phyloP scores from a whole-genome alignment of 2,888 invertebrate species.

The Oscheius sp. region DNA sequence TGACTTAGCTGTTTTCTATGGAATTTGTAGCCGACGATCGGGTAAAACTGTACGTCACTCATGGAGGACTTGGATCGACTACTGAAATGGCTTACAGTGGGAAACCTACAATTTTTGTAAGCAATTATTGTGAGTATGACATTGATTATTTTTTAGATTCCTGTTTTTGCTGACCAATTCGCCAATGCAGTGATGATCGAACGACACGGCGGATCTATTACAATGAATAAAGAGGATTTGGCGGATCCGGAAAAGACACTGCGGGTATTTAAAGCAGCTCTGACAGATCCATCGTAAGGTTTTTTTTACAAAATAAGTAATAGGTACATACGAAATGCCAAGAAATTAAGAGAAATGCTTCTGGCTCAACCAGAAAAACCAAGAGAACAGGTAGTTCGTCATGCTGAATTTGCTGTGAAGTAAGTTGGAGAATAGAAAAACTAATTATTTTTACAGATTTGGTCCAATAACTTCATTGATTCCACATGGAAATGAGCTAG shows the following conservation, averaged over 20 bases:
- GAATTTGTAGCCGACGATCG: conserved; percentile 33
- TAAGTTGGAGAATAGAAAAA: not conserved
- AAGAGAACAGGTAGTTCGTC: not conserved
- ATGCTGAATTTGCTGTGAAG: conserved; percentile 20
- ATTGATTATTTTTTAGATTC: conserved; percentile 35
- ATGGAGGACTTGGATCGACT: conserved; percentile 41
- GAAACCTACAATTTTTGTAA: conserved; percentile 37
- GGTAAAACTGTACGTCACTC: conserved; percentile 44
- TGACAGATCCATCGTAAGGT: conserved; percentile 40
- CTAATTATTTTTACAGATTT: conserved; percentile 3
- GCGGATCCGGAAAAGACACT: conserved; percentile 12
- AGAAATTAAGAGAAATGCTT: not conserved
- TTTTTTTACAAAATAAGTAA: not conserved
- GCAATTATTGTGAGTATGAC: not conserved
- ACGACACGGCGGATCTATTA: conserved; percentile 36
- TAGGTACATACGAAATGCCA: conserved; percentile 10
- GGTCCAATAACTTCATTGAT: conserved; percentile 5
- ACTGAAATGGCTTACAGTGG: conserved; percentile 44
- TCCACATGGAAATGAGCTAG: not conserved
- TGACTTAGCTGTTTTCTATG: not conserved
- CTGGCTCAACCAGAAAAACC: not conserved
- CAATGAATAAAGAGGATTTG: conserved; percentile 42
- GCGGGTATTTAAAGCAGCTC: conserved; percentile 15
- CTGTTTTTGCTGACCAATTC: conserved; percentile 53
- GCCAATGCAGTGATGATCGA: conserved; percentile 50